A percentile compares a stretch with the other conserved stretches of the same genome.
These are phyloP conservation scores for Pristionchus exspectatus DNA, from an alignment of 2,888 invertebrate species.

Conservation along the genomic window DNA sequence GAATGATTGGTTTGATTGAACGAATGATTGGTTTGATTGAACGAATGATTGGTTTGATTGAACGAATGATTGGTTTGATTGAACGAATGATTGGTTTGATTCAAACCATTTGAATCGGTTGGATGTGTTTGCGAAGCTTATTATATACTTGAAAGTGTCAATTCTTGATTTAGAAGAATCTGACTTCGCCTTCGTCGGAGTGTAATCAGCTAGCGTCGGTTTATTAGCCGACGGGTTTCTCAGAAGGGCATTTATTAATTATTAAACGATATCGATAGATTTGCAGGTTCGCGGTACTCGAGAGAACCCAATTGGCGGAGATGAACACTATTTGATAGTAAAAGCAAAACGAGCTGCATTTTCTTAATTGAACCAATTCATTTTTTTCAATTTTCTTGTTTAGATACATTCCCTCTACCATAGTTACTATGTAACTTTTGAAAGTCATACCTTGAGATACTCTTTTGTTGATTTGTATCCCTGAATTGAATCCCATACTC, in stretches of 20 bases:
- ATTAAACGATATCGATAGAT: not conserved
- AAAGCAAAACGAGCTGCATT: constrained; percentile 40
- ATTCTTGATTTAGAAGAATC: too few relatives aligned
- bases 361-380: not conserved
- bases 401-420: not conserved
- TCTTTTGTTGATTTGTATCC: constrained; percentile 28
- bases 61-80: too few relatives aligned
- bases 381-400: not conserved
- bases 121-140: too few relatives aligned
- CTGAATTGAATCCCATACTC: not conserved
- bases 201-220: too few relatives aligned
- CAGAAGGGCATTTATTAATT: not conserved
- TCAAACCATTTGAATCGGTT: too few relatives aligned
- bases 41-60: too few relatives aligned
- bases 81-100: too few relatives aligned
- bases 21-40: too few relatives aligned
- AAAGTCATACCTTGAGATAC: not conserved
- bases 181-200: too few relatives aligned
- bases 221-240: too few relatives aligned
- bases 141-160: too few relatives aligned
- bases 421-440: constrained; percentile 26
- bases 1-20: too few relatives aligned
- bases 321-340: constrained; percentile 53
- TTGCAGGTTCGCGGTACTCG: constrained; percentile 39
- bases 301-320: constrained; percentile 52